phyloP scores from a whole-genome alignment of 1,140 invertebrate genomes.

The Orchestia grillus region DNA sequence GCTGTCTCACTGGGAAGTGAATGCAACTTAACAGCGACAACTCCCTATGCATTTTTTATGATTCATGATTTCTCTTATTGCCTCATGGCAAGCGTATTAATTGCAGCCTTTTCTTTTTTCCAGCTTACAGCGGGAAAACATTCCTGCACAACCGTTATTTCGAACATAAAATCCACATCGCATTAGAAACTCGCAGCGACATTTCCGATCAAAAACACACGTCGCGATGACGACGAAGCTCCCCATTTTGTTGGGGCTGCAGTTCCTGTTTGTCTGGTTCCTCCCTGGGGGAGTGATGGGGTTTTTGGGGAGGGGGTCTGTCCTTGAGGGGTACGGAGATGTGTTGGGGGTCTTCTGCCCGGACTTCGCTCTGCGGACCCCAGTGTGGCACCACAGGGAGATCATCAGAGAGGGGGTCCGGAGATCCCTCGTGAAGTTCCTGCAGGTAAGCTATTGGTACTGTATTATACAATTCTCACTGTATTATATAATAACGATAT shows the following conservation, averaged over 20 bases:
- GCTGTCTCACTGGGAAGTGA: too few relatives aligned
- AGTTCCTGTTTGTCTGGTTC: not conserved
- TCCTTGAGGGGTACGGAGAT: conserved; percentile 33
- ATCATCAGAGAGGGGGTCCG: conserved; percentile 39
- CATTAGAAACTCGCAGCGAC: not conserved
- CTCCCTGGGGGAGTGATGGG: not conserved
- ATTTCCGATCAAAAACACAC: not conserved
- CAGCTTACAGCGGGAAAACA: not conserved
- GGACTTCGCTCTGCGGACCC: not conserved
- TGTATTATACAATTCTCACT: too few relatives aligned
- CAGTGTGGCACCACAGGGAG: conserved; percentile 40
- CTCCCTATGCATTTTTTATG: too few relatives aligned
- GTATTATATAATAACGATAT: not conserved
- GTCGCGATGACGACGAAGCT: not conserved
- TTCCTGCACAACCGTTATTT: not conserved
- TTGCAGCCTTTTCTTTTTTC: not conserved
- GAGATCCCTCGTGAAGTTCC: not conserved
- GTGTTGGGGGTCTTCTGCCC: conserved; percentile 14
- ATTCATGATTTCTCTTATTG: too few relatives aligned
- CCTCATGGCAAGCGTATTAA: not conserved
- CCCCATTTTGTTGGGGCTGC: not conserved
- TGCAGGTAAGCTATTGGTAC: not conserved
- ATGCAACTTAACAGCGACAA: too few relatives aligned
- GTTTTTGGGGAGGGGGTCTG: not conserved
- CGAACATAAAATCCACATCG: not conserved